Evolutionary conservation across 2,888 invertebrate species (phyloP), one percentile per base, ranked within the genome.

Genomic region (Orthonevra nobilis): DNA sequence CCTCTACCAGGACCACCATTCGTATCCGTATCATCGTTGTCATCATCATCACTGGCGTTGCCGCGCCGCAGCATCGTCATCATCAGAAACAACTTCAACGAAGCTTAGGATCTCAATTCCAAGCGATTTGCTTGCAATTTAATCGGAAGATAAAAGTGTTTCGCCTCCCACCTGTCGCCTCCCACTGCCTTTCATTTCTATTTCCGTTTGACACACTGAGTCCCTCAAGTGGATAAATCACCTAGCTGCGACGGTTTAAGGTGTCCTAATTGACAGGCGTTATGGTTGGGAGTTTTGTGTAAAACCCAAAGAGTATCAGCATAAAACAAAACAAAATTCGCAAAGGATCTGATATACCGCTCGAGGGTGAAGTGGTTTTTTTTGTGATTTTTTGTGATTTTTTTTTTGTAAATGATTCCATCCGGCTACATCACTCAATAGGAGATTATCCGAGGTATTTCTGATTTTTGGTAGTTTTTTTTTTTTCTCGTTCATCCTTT

Each of bases 61-160:
- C 15, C 60, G 44, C 34, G n/a, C 46, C 32, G 40, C 44, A 3
- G n/a, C 19, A 17, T 28, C 26, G 36, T 66, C 56, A 23, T 56
- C 46, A 63, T 61, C 38, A 42, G 70, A 36, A 61, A 69, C 40
- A 61, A 61, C 61, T 74, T 69, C 46, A 74, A 73, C 58, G 64
- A 52, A 58, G 61, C 70, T 56, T 48, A 46, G 44, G 17, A 44
- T 60, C 58, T 77, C 64, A 77, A 70, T 77, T 77, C 77, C 70
- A 58, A 77, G 42, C 58, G 77, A 70, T 64, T 77, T 77, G 70
- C 58, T 77, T 70, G 64, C 70, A 77, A 70, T 77, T 72, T 72
- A 70, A 70, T 70, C 70, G 63, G 58, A 77, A 64, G 72, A 52
- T 64, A 52, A 70, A 60, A 74, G 61, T 54, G 28, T 66, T 36